Evolutionary conservation across 2,797 vertebrate genomes (phyloP).

Genomic region (Gymnoscopelus microlampas): DNA sequence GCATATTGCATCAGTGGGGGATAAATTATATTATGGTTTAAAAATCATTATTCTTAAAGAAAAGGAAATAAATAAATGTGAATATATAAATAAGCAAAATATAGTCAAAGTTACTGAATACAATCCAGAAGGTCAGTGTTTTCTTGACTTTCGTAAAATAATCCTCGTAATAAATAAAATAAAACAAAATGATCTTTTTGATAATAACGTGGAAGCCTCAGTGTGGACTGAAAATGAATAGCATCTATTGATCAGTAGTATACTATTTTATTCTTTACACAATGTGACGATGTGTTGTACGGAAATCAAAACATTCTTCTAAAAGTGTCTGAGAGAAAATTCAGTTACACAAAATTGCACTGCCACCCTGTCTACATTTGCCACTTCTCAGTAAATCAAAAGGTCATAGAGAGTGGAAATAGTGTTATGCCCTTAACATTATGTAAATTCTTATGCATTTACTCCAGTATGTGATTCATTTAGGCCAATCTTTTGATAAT

Average conservation of each 20-base stretch:
- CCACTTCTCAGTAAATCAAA: slow-evolving; percentile 33
- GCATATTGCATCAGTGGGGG: slow-evolving; percentile 48
- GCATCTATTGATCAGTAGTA: slow-evolving; percentile 46
- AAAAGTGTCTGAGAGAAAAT: slow-evolving; percentile 39
- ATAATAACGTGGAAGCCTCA: slow-evolving; percentile 13
- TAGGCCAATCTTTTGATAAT: slow-evolving; percentile 42
- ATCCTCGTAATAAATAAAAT: slow-evolving; percentile 28
- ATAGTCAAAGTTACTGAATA: slow-evolving; percentile 16
- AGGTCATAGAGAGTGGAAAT: slow-evolving; percentile 38
- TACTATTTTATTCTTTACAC: slow-evolving; percentile 33
- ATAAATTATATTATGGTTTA: slow-evolving; percentile 18
- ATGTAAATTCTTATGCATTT: slow-evolving; percentile 43
- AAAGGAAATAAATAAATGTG: slow-evolving; percentile 22
- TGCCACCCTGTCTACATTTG: slow-evolving; percentile 27
- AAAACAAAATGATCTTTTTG: not conserved
- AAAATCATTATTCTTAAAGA: slow-evolving; percentile 9
- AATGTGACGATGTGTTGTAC: slow-evolving; percentile 44
- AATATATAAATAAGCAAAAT: slow-evolving; percentile 42
- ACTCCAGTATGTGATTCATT: slow-evolving; percentile 49
- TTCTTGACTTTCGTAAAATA: slow-evolving; percentile 18
- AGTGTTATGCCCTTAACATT: slow-evolving; percentile 46
- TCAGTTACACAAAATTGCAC: slow-evolving; percentile 22
- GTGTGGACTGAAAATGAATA: slow-evolving; percentile 32
- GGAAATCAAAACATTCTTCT: slow-evolving; percentile 55
- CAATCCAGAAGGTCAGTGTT: slow-evolving; percentile 12